Evolutionary conservation across 2,797 vertebrate genomes (phyloP), one percentile per base, ranked within the genome.

Genomic region (Lithobates pipiens): DNA sequence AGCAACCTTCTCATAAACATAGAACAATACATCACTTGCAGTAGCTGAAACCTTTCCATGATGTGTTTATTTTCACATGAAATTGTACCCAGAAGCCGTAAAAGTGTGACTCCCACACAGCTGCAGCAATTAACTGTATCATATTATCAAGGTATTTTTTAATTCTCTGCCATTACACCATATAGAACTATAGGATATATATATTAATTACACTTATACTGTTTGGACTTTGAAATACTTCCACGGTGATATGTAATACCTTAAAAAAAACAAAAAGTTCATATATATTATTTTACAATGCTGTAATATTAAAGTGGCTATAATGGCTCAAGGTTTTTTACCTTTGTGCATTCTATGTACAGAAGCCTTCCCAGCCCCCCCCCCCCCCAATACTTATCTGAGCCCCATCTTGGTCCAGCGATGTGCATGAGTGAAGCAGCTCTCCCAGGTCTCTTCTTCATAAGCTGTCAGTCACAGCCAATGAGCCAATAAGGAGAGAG

Each of bases 1-100:
- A 80, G 57, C 44, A 34, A 87, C 76, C 76, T 86, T 86, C 80
- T 79, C 63, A 87, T 75, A 87, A 87, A 87, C 69, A 80, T 46
- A 29, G 54, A 86, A 86, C 74, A 86, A 77, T 79, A 57, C 10
- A 25, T 79, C 83, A 83, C 83, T 76, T 61, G 65, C 46, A n/a
- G 77, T 74, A 74, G 13, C 50, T 77, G 72, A 83, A 87, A 87
- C 44, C 75, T 86, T 87, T 83, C 80, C 76, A 79, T 83, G 81
- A 83, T 78, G 81, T 87, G 74, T 82, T 74, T 87, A 50, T 76
- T 15, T 27, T 50, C 29, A 68, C 23, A 74, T 74, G 78, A 86
- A 83, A 67, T 69, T 50, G 42, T 39, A 27, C 57, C 54, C 50
- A 42, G 57, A 83, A 83, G 74, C 57, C 54, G 65, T 78, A 44